Base-by-base conservation (phyloP, 2,797 vertebrate species). In the Bucorvus abyssinicus region DNA sequence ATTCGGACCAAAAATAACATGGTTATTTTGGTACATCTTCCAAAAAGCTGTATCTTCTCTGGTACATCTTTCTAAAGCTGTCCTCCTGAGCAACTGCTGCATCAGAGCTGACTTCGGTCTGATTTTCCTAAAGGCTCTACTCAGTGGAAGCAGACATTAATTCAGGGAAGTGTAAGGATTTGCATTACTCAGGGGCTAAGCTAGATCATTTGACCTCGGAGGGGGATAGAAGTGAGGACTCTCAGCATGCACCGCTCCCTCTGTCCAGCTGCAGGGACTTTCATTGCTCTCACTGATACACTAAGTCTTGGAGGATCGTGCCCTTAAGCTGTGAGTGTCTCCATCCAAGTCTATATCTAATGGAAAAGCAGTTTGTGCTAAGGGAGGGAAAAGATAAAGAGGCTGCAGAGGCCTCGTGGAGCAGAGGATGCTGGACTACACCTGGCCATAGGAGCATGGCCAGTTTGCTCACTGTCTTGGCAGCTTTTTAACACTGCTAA, bases 1-100 rank as follows among this genome's bases (percentile, higher is more conserved):
- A 82, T 50, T 75, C 30, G 30, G 38, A 90, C 12, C 26, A 68
- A 71, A 91, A 96, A 92, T 90, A 89, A 64, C 17, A 0, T 18
- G 13, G 40, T 81, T 95, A 63, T 92, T 95, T 90, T 80, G 56
- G 61, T 88, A 21, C 60, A 10, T 83, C 75, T 95, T 90, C 71
- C 73, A 67, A 55, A 84, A 95, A 90, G 44, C 79, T 82, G 6
- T 38, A 1, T 77, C 44, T 90, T 90, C 47, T 83, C 49, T 81
- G 38, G 38, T 84, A 65, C 3, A 4, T 85, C 52, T 53, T 78
- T 42, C 29, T 85, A 27, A 74, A 65, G 61, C 55, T 85, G 0
- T 82, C 13, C 29, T 89, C 40, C 68, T 80, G 52, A 90, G 90
- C 71, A 90, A 59, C 83, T 90, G 74, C 78, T 92, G 76, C 70